Conservation (phyloP, 1,140 invertebrate species). For the Aethina tumida region DNA sequence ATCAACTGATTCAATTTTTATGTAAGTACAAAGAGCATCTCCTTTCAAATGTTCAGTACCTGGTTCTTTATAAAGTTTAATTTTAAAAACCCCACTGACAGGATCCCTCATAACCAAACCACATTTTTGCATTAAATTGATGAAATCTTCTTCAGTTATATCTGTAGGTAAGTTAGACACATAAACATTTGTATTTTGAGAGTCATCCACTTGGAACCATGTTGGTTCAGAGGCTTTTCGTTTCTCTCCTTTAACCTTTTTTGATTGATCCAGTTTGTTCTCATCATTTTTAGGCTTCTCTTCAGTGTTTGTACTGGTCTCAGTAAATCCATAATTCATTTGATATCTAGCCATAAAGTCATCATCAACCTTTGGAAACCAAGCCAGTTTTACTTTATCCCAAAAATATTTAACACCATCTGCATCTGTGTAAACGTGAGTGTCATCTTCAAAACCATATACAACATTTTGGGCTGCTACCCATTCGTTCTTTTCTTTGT, state of each 20-base stretch:
- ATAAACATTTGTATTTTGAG: constrained; percentile 96
- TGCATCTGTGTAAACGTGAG: constrained; percentile 72
- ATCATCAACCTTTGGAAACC: constrained; percentile 96
- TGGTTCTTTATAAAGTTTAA: constrained; percentile 87
- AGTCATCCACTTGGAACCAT: constrained; percentile 91
- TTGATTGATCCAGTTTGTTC: constrained; percentile 4
- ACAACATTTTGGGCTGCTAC: constrained; percentile 35
- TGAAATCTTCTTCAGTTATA: constrained; percentile 81
- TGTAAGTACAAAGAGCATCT: constrained; percentile 94
- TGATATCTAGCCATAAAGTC: constrained; percentile 95
- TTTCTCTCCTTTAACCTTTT: constrained; percentile 28
- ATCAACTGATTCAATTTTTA: constrained; percentile 93
- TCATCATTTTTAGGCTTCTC: constrained; percentile 10
- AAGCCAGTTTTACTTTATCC: constrained; percentile 82
- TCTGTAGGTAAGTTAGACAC: constrained; percentile 85
- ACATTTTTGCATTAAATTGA: constrained; percentile 90
- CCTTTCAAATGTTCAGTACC: constrained; percentile 83
- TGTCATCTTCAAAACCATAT: constrained; percentile 67
- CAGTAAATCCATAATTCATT: constrained; percentile 84
- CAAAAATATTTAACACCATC: constrained; percentile 88
- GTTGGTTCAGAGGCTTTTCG: constrained; percentile 43
- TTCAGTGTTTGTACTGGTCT: constrained; percentile 39
- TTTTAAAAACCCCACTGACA: constrained; percentile 72
- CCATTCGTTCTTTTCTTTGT: constrained; percentile 49
- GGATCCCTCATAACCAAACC: constrained; percentile 90